Evolutionary conservation across 2,113 vertebrate species (phyloP).

Genomic region (Hypomesus transpacificus): DNA sequence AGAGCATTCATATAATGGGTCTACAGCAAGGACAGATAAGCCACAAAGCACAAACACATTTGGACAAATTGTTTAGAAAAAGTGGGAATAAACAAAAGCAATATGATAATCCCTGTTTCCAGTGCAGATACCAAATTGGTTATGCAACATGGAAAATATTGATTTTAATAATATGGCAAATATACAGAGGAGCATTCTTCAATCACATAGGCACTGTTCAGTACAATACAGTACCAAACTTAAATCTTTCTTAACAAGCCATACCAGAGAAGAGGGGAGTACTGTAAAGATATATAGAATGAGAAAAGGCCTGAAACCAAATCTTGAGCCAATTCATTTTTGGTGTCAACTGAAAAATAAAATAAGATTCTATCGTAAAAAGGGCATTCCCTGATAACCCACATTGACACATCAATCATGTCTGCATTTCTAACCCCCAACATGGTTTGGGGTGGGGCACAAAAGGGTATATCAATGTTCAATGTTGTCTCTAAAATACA

Average conservation of each 20-base stretch:
- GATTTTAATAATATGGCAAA: constrained; percentile 62
- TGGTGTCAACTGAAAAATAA: constrained; percentile 29
- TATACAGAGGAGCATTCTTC: constrained; percentile 56
- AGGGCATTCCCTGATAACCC: constrained; percentile 37
- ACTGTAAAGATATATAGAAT: background rate
- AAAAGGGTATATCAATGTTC: constrained; percentile 48
- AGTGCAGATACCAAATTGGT: constrained; percentile 4
- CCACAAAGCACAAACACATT: too few species aligned
- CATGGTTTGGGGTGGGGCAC: constrained; percentile 59
- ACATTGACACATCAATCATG: constrained; percentile 34
- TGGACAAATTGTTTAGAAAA: too few species aligned
- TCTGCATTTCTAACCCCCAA: constrained; percentile 56
- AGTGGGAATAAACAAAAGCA: too few species aligned
- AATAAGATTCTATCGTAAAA: constrained; percentile 31
- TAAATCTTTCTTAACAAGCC: constrained; percentile 49
- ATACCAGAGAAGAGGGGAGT: constrained; percentile 42
- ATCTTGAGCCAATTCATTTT: constrained; percentile 44
- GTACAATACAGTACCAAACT: constrained; percentile 53
- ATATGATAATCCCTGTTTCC: background rate
- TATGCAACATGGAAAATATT: constrained; percentile 36
- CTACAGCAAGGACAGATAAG: too few species aligned
- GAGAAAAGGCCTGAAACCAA: constrained; percentile 17
- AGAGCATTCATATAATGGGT: too few species aligned
- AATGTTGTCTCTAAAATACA: constrained; percentile 57
- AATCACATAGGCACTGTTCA: constrained; percentile 67